A percentile compares a stretch with the other conserved stretches of the same genome.
Conservation (phyloP, 23 tunicate species). For the Halocynthia aurantium region DNA sequence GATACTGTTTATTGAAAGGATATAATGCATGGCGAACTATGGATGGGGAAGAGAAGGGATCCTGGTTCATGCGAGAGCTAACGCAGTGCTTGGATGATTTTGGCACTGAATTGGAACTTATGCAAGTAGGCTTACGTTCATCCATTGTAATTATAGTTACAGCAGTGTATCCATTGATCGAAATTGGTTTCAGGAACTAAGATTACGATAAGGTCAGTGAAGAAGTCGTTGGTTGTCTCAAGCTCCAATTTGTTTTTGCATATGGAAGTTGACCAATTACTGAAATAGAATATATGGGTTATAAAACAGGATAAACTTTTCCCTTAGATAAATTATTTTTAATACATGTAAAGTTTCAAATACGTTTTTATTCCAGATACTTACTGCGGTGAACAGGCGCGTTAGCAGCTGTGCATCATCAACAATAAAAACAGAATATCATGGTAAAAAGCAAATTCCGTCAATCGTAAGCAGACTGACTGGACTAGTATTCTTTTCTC, state of each 20-base stretch:
- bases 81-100: conserved; percentile 17
- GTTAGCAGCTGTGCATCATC: conserved; percentile 34
- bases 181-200: too few relatives aligned
- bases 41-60: conserved; percentile 22
- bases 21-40: conserved; percentile 52
- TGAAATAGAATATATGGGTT: too few relatives aligned
- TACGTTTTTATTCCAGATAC: conserved; percentile 7
- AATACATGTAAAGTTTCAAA: neutral
- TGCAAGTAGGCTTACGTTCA: conserved; percentile 21
- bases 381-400: conserved; percentile 41
- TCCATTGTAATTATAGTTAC: too few relatives aligned
- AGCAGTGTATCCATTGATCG: too few relatives aligned
- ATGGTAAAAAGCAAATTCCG: conserved; percentile 52
- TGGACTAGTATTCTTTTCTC: too few relatives aligned
- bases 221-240: too few relatives aligned
- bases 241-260: too few relatives aligned
- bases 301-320: too few relatives aligned
- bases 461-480: conserved; percentile 47
- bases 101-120: conserved; percentile 24
- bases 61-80: conserved; percentile 41
- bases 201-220: too few relatives aligned
- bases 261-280: too few relatives aligned
- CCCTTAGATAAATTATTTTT: neutral
- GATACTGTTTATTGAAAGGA: conserved; percentile 6
- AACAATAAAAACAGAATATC: neutral